Evolutionary conservation across 2,113 vertebrate genomes (phyloP), one percentile per base, ranked within the genome.

Genomic region (Esox niger): DNA sequence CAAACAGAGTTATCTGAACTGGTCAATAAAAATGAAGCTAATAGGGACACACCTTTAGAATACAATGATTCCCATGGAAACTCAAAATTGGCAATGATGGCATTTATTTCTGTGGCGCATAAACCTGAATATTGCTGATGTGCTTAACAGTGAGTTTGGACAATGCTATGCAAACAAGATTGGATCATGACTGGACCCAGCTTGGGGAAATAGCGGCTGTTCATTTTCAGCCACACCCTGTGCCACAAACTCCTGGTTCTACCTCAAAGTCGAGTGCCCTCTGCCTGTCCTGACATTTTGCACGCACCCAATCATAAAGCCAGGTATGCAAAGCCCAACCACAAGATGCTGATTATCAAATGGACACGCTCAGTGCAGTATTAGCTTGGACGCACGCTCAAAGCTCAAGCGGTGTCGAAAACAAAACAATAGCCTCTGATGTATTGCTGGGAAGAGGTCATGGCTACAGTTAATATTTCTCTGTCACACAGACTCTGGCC

Each of bases 271-370:
- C 13, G n/a, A 6, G 25, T 27, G 55, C 11, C 17, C 2, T n/a
- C 15, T 26, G 9, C 35, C 15, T n/a, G 15, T 8, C 11, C 33
- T 20, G 38, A 10, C 17, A 15, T 43, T 10, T 15, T 43, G 31
- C 33, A 69, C 27, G 46, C 2, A 63, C 13, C n/a, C 4, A 10
- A 2, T 7, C 29, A 59, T 26, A 64, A 56, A 46, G 13, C 20
- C 31, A 35, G 31, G 55, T 70, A 79, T 66, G 69, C 70, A 83
- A 86, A 84, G 69, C 73, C 62, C 1, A 26, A 77, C 8, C 79
- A 78, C 49, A n/a, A 71, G 81, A 63, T 43, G 46, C 43, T 20
- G 57, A 70, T 73, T 62, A 70, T 46, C 57, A 38, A 43, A 29
- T 55, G 13, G 54, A 70, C 25, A 62, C 54, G 46, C 4, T 43